A percentile compares a stretch with the other conserved stretches of the same genome.
Evolutionary conservation across 2,888 invertebrate genomes (phyloP).

Genomic region (Drosophila phalerata): DNA sequence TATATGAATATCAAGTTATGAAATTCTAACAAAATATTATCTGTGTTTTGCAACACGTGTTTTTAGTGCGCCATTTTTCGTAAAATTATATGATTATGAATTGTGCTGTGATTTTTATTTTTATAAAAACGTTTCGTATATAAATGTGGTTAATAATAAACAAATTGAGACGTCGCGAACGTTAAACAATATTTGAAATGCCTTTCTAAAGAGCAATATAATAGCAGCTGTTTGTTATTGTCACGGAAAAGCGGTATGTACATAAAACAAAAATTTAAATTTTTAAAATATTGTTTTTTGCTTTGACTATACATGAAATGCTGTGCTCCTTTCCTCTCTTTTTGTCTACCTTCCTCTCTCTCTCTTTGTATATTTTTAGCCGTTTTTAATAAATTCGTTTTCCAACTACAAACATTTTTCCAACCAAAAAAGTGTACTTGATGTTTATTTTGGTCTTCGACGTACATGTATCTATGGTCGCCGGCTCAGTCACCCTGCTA

Average conservation of each 20-base stretch:
- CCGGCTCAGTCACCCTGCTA: constrained; percentile 20
- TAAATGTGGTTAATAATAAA: constrained; percentile 45
- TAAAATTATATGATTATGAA: constrained; percentile 6
- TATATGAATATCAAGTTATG: background rate
- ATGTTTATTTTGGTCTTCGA: constrained; percentile 44
- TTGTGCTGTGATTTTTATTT: constrained; percentile 2
- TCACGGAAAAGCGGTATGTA: constrained; percentile 36
- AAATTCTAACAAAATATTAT: constrained; percentile 18
- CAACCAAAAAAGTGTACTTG: constrained; percentile 42
- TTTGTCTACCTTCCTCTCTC: background rate
- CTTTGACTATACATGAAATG: background rate
- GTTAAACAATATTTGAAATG: constrained; percentile 13
- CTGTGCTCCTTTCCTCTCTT: background rate
- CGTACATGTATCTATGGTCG: background rate
- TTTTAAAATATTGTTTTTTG: constrained; percentile 6
- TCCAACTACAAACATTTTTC: constrained; percentile 37
- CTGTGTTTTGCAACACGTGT: constrained; percentile 30
- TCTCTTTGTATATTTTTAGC: constrained; percentile 51
- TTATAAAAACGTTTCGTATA: background rate
- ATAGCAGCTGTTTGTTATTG: constrained; percentile 48
- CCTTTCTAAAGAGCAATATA: background rate
- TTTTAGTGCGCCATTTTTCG: constrained; percentile 30
- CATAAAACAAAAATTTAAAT: constrained; percentile 2
- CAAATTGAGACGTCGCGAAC: constrained; percentile 11
- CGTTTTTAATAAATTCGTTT: constrained; percentile 43